These are phyloP conservation scores for Tenebrosternarchus preto DNA, from an alignment of 2,113 vertebrate species.

Conservation along the genomic window DNA sequence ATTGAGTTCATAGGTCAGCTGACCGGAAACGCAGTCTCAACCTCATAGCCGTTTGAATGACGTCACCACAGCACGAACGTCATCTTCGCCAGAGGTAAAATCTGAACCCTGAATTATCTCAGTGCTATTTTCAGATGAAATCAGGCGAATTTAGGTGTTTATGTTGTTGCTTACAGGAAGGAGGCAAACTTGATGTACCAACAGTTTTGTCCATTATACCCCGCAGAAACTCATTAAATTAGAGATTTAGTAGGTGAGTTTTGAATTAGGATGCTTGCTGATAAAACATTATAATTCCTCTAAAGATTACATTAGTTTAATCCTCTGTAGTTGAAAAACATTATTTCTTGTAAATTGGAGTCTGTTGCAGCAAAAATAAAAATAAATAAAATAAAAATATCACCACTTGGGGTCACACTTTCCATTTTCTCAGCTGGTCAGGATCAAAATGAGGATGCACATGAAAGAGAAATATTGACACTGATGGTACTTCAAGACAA, in stretches of 20 bases:
- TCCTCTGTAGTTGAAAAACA: neutral
- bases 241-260: neutral
- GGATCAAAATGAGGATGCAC: neutral
- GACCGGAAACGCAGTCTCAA: neutral
- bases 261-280: neutral
- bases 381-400: neutral
- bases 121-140: slow-evolving; percentile 6
- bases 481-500: neutral
- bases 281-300: neutral
- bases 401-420: slow-evolving; percentile 44
- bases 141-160: neutral
- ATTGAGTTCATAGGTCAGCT: neutral
- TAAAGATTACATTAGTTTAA: neutral
- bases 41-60: neutral
- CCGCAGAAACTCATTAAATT: slow-evolving; percentile 17
- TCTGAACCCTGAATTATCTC: slow-evolving; percentile 1
- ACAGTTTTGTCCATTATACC: neutral
- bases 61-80: neutral
- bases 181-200: slow-evolving; percentile 17
- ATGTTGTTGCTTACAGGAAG: neutral
- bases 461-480: neutral
- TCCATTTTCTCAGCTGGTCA: slow-evolving; percentile 18
- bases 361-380: neutral
- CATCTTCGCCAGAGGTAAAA: neutral
- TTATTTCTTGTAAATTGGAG: neutral